Evolutionary conservation across 2,797 vertebrate species (phyloP).

Genomic region (Paguma larvata): DNA sequence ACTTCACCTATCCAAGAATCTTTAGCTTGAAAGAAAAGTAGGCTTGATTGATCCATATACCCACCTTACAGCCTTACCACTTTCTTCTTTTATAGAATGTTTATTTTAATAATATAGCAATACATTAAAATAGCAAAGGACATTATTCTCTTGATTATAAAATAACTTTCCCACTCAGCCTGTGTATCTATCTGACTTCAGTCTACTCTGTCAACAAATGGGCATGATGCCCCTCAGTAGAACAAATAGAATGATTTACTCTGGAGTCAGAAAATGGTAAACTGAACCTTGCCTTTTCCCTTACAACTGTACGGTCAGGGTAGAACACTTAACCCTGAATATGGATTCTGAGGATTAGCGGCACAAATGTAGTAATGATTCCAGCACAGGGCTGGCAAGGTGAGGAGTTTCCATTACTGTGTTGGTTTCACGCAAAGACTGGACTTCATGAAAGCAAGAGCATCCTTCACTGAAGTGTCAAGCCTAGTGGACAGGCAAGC

Average conservation of each 20-base stretch:
- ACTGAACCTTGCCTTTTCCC: background rate
- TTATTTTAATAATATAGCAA: background rate
- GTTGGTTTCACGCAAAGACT: background rate
- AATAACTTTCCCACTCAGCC: background rate
- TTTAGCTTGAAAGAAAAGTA: background rate
- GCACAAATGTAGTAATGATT: background rate
- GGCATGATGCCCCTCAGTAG: background rate
- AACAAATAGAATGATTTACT: background rate
- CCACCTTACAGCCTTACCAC: background rate
- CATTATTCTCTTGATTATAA: background rate
- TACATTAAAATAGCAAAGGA: background rate
- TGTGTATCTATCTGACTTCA: background rate
- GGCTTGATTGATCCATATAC: background rate
- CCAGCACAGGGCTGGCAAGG: background rate
- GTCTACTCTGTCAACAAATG: background rate
- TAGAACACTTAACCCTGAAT: background rate
- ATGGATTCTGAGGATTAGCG: background rate
- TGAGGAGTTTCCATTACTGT: background rate
- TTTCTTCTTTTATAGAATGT: background rate
- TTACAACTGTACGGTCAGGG: background rate
- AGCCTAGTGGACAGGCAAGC: background rate
- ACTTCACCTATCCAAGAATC: constrained; percentile 55
- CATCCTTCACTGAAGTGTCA: background rate
- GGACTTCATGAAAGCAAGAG: background rate
- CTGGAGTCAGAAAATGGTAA: background rate